Base-by-base conservation (phyloP, 2,888 invertebrate species). In the Linnaemya vulpina region DNA sequence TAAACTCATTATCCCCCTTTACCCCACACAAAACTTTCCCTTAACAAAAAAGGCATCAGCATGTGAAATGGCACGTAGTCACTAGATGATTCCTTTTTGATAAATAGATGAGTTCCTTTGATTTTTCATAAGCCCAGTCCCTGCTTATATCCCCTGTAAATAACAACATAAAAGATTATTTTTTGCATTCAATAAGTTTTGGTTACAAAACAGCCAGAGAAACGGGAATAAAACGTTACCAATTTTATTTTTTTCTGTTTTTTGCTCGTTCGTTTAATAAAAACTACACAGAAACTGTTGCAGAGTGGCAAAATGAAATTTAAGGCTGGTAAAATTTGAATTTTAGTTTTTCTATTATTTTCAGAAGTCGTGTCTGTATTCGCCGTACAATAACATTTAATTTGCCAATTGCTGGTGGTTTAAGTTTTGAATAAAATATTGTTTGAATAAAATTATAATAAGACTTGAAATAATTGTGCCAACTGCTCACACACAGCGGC, bases 111-210 rank as follows among this genome's bases (percentile, higher is more conserved):
- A 30, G 30, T 5, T 30, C 3, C 30, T 30, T n/a, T n/a, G n/a
- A n/a, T n/a, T n/a, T n/a, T n/a, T n/a, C n/a, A 40, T 40, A 10
- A 13, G 11, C 5, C 40, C 5, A 8, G 63, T 17, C 25, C 9
- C 15, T 25, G n/a, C 43, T 63, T 22, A 17, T 22, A 22, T 15
- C n/a, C 63, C 25, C 63, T 40, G 3, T 40, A 40, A 8, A 20
- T 4, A 9, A 2, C 30, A 9, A 0, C 30, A 7, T 1, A 40
- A 40, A 13, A 22, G 8, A 25, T 8, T n/a, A n/a, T 17, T 60
- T 60, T 17, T 22, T 30, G 53, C 55, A 85, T 85, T 82, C 81
- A 78, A 82, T 85, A 85, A 74, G 74, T 75, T 85, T 78, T 22
- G 65, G 74, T 75, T 85, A 46, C 17, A 78, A 74, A 74, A 77